Percentiles rank a stretch among this genome's conserved stretches.
Evolutionary conservation across 2,113 vertebrate species (phyloP).

Genomic region (Cryptotis parvus): DNA sequence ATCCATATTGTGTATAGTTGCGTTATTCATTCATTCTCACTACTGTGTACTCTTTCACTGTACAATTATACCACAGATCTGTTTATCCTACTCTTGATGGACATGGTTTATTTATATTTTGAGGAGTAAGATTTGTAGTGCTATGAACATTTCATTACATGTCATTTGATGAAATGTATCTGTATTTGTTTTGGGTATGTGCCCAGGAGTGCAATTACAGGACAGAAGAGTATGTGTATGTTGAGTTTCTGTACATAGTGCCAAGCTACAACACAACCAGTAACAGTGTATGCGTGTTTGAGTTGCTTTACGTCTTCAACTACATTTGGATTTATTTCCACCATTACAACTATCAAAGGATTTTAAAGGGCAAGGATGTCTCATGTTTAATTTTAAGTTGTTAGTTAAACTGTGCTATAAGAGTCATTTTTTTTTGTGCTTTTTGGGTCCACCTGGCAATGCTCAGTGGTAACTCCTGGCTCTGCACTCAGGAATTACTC

Average conservation of each 20-base stretch:
- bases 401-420: too few relatives aligned
- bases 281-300: background rate
- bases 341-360: background rate
- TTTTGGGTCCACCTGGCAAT: too few relatives aligned
- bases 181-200: background rate
- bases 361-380: too few relatives aligned
- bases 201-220: background rate
- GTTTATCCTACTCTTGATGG: slow-evolving; percentile 25
- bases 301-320: background rate
- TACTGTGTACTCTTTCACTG: background rate
- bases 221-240: background rate
- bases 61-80: background rate
- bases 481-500: too few relatives aligned
- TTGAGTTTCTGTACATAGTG: background rate
- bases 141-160: background rate
- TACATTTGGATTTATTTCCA: background rate
- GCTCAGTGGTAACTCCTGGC: too few relatives aligned
- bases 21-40: background rate
- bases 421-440: too few relatives aligned
- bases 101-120: background rate
- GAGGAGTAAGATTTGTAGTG: background rate
- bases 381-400: too few relatives aligned
- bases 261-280: background rate
- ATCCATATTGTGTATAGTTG: background rate
- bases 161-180: background rate